These are phyloP conservation scores for Nyctibius grandis DNA, from an alignment of 2,797 vertebrate genomes.

Conservation along the genomic window DNA sequence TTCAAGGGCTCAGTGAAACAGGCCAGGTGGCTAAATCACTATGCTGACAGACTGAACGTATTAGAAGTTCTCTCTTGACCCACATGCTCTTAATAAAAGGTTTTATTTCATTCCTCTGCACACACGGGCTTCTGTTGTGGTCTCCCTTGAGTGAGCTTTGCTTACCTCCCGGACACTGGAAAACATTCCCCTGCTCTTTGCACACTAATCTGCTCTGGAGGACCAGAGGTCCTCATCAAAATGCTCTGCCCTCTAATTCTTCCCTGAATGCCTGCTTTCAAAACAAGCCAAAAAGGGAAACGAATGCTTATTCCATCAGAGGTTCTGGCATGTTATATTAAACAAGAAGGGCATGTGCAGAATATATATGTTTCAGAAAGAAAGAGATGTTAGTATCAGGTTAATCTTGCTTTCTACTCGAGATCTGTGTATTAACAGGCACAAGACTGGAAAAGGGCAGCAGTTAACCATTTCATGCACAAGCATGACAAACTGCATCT, in stretches of 20 bases:
- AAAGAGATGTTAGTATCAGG: not conserved
- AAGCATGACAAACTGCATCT: not conserved
- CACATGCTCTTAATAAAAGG: not conserved
- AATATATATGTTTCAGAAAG: not conserved
- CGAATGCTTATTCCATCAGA: not conserved
- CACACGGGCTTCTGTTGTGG: slow-evolving; percentile 12
- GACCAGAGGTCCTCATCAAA: not conserved
- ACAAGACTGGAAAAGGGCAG: not conserved
- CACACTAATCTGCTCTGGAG: not conserved
- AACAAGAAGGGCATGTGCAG: not conserved
- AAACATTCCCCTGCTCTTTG: slow-evolving; percentile 19
- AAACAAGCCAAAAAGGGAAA: slow-evolving; percentile 53
- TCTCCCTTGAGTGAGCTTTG: slow-evolving; percentile 4
- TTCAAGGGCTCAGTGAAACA: not conserved
- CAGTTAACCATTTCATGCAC: not conserved
- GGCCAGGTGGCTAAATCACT: not conserved
- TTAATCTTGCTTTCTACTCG: not conserved
- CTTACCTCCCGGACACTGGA: not conserved
- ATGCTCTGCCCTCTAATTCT: slow-evolving; percentile 27
- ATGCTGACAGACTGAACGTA: not conserved
- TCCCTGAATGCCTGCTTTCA: slow-evolving; percentile 59
- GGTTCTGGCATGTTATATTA: not conserved
- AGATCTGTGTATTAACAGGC: not conserved
- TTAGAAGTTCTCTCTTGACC: not conserved
- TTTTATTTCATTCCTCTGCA: slow-evolving; percentile 17